These are phyloP conservation scores for Tringa solitaria DNA, from an alignment of 2,113 vertebrate species.

Conservation along the genomic window DNA sequence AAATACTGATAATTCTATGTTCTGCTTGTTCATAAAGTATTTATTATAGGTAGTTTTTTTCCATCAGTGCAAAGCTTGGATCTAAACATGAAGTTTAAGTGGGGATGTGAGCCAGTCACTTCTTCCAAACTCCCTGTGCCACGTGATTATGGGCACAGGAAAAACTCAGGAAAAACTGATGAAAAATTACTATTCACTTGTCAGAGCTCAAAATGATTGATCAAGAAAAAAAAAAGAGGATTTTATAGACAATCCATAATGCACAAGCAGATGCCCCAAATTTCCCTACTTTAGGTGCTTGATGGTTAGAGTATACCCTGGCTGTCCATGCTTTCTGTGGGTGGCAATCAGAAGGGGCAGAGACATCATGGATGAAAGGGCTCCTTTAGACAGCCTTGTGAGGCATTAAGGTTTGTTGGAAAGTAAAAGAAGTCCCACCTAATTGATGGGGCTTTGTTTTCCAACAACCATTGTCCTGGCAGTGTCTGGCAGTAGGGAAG, in stretches of 20 bases:
- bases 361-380: background rate
- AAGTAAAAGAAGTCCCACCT: background rate
- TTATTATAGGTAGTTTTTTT: background rate
- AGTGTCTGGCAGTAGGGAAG: background rate
- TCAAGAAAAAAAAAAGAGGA: background rate
- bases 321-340: background rate
- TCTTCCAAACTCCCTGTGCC: background rate
- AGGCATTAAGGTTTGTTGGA: background rate
- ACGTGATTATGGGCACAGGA: background rate
- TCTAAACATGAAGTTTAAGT: background rate
- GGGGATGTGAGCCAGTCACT: background rate
- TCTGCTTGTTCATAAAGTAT: background rate
- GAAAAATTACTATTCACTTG: background rate
- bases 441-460: background rate
- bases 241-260: background rate
- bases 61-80: background rate
- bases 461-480: background rate
- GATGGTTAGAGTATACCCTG: background rate
- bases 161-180: background rate
- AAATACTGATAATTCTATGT: background rate
- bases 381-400: background rate
- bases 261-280: background rate
- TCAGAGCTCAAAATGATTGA: background rate
- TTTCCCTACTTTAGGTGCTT: background rate
- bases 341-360: background rate